Base-by-base conservation (phyloP, 2,888 invertebrate genomes). In the Ophion ellenae region DNA sequence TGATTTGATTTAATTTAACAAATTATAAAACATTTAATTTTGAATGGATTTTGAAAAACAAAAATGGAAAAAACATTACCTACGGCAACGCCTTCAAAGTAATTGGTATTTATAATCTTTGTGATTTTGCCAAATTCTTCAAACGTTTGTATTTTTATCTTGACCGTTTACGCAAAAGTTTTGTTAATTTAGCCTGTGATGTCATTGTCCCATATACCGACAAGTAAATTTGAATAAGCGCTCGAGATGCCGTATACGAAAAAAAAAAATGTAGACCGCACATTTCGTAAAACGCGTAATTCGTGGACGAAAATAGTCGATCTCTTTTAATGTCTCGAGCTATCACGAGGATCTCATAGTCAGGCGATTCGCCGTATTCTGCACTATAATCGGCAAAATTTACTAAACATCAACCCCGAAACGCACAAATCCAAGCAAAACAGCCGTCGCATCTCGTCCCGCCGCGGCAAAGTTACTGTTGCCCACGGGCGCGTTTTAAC, bases 371-470 rank as follows among this genome's bases (percentile, higher is more conserved):
- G 73, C 76, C 59, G 84, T 84, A 84, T 84, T 81, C 84, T 66
- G 66, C 77, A 81, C 81, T 77, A 77, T 77, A 84, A 81, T 74
- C 81, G 81, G 81, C 66, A 81, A 84, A 53, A 84, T 84, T 84
- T 81, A 84, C 84, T 81, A 84, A 77, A 84, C 84, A 81, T 75
- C 69, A 69, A 66, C 36, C 63, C 24, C 59, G 71, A 32, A 32
- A 40, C 73, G 36, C 82, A 32, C 63, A n/a, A 64, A 81, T 17
- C 69, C 10, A 57, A 63, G 81, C 71, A 77, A 81, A 81, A 84
- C 80, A 67, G 76, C 76, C 14, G 61, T 47, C 32, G 20, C 70
- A 28, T 36, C 47, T 61, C 70, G 14, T 57, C 24, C 11, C 70
- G 14, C 20, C 47, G 24, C 20, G 53, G 28, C 28, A 47, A 45